These are phyloP conservation scores for Eupeodes latifasciatus DNA, from an alignment of 2,888 invertebrate species.

Conservation along the genomic window DNA sequence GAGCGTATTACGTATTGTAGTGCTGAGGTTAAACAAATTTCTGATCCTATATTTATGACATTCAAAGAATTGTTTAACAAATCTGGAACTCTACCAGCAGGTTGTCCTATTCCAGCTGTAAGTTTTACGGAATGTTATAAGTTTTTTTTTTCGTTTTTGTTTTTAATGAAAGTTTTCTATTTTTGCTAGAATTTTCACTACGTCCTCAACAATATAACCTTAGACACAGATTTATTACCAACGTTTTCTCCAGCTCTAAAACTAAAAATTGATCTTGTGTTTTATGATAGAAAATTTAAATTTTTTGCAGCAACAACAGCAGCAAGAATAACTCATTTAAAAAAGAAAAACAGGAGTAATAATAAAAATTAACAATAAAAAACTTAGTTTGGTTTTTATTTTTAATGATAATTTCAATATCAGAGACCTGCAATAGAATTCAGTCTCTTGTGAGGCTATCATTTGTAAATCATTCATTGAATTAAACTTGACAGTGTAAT, in stretches of 20 bases:
- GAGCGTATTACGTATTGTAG: background rate
- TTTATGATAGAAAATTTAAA: background rate
- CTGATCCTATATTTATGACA: background rate
- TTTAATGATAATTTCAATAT: no score
- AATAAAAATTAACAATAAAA: background rate
- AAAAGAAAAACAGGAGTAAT: background rate
- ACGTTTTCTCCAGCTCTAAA: background rate
- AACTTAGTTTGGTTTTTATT: no score
- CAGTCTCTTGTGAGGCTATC: no score
- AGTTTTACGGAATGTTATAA: background rate
- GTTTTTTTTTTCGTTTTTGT: background rate
- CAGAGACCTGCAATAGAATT: no score
- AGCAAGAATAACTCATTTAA: background rate
- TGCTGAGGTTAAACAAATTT: background rate
- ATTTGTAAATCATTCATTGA: no score
- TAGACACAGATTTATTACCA: background rate
- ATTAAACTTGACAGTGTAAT: no score
- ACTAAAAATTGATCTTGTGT: background rate
- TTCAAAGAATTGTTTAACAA: background rate
- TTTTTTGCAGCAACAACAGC: background rate
- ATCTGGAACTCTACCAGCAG: background rate
- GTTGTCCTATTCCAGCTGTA: constrained; percentile 29
- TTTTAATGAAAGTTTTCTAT: background rate
- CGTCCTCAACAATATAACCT: background rate
- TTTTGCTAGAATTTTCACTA: background rate